Percentiles rank a stretch among this genome's conserved stretches.
phyloP scores from a whole-genome alignment of 1,140 invertebrate species.

The Maniola jurtina region DNA sequence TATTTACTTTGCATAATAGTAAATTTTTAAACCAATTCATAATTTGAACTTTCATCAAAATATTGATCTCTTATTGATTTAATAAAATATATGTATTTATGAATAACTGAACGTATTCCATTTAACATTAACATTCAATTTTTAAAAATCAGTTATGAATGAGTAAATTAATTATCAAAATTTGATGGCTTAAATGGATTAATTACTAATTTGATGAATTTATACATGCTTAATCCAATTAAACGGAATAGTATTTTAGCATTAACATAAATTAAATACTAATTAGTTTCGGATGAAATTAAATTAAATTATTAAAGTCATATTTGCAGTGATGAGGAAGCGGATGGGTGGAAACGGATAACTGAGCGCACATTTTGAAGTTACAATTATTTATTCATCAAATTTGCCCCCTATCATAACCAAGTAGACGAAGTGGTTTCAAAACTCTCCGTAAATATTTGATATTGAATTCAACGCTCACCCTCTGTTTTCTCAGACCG shows the following conservation, averaged over 20 bases:
- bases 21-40: too few relatives aligned
- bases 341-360: background rate
- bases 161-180: too few relatives aligned
- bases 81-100: too few relatives aligned
- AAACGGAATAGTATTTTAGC: too few relatives aligned
- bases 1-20: too few relatives aligned
- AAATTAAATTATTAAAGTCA: background rate
- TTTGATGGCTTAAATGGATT: too few relatives aligned
- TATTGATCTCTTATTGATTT: too few relatives aligned
- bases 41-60: too few relatives aligned
- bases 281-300: background rate
- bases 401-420: slow-evolving; percentile 9
- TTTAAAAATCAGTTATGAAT: background rate
- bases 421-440: slow-evolving; percentile 11
- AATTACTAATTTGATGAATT: too few relatives aligned
- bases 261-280: too few relatives aligned
- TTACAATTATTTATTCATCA: slow-evolving; percentile 4
- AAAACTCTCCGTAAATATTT: slow-evolving; percentile 24
- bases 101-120: background rate
- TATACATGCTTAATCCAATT: too few relatives aligned
- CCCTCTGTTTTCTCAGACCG: slow-evolving; percentile 23
- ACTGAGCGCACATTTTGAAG: background rate
- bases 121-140: background rate
- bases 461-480: slow-evolving; percentile 22
- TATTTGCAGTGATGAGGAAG: slow-evolving; percentile 1